Evolutionary conservation across 2,888 invertebrate genomes (phyloP).

Genomic region (Synergus umbraculus): DNA sequence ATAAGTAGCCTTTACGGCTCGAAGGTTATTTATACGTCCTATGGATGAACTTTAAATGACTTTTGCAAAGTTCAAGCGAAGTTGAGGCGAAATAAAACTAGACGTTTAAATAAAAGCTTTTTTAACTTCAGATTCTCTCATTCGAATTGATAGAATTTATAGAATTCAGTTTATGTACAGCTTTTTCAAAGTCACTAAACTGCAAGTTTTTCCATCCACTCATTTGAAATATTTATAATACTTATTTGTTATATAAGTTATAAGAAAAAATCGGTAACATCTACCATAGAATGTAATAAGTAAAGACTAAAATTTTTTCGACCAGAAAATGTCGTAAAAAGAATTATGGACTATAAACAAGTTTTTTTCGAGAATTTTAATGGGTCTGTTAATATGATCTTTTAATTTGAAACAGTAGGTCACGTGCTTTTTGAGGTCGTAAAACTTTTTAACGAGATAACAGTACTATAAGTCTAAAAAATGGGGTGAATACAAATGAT

Average conservation of each 20-base stretch:
- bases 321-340: slow-evolving; percentile 2
- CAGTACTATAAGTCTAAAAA: slow-evolving; percentile 5
- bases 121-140: not conserved
- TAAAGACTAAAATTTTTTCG: not conserved
- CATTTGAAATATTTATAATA: too few relatives aligned
- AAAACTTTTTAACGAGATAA: slow-evolving; percentile 13
- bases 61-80: not conserved
- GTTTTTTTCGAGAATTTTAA: slow-evolving; percentile 7
- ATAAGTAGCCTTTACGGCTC: not conserved
- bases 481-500: slow-evolving; percentile 2
- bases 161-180: too few relatives aligned
- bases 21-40: not conserved
- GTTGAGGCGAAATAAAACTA: not conserved
- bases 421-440: slow-evolving; percentile 6
- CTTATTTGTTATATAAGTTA: too few relatives aligned
- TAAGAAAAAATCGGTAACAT: too few relatives aligned
- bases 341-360: slow-evolving; percentile 14
- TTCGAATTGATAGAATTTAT: not conserved
- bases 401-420: slow-evolving; percentile 20
- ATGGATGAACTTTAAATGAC: not conserved
- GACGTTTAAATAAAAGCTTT: not conserved
- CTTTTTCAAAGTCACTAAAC: too few relatives aligned
- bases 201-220: too few relatives aligned
- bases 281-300: too few relatives aligned
- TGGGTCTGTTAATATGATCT: slow-evolving; percentile 10